Conservation (phyloP, 2,888 invertebrate genomes). For the Ariolimax columbianus region DNA sequence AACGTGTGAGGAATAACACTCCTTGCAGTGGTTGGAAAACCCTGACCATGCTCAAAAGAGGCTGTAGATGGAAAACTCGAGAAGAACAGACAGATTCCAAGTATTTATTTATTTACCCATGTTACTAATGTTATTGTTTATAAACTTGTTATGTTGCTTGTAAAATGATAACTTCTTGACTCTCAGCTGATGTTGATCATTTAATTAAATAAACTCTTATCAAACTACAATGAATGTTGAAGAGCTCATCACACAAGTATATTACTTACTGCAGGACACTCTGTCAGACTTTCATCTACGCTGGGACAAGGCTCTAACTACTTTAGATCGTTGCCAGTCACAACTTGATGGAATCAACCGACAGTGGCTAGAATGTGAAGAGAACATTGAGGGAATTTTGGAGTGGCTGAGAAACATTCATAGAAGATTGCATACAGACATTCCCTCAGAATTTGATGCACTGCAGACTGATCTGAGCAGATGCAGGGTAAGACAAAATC, state of each 20-base stretch:
- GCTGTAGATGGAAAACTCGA: no score
- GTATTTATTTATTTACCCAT: no score
- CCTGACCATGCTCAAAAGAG: no score
- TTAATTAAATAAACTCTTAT: no score
- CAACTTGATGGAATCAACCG: slow-evolving; percentile 66
- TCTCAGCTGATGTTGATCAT: no score
- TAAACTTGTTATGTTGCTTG: no score
- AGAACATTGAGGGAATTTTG: slow-evolving; percentile 73
- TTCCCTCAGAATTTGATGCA: slow-evolving; percentile 73
- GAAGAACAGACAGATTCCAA: no score
- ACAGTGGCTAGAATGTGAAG: slow-evolving; percentile 74
- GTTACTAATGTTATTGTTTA: no score
- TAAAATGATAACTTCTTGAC: no score
- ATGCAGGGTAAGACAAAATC: slow-evolving; percentile 67
- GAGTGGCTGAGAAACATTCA: slow-evolving; percentile 74
- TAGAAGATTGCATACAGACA: slow-evolving; percentile 59
- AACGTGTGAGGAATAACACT: no score
- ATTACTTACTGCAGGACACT: slow-evolving; percentile 52
- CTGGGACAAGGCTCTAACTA: slow-evolving; percentile 64
- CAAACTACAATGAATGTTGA: no score
- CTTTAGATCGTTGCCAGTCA: slow-evolving; percentile 65
- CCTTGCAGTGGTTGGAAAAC: no score
- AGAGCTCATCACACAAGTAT: neutral
- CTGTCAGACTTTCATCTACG: slow-evolving; percentile 65
- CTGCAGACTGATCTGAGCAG: slow-evolving; percentile 70